phyloP scores from a whole-genome alignment of 2,797 vertebrate genomes.

The Spheniscus humboldti region DNA sequence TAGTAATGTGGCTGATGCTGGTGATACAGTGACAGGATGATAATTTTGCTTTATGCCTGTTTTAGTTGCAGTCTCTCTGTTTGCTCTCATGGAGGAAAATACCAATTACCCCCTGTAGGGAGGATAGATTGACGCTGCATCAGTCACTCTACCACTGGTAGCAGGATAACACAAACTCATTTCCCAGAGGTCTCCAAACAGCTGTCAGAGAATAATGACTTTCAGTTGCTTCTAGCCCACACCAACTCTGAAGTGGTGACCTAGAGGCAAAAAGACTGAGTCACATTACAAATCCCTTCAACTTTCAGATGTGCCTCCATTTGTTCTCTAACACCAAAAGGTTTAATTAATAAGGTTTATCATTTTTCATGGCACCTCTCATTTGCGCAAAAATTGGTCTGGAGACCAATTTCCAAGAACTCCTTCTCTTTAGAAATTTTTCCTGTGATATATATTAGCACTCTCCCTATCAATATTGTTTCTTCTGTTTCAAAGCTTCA shows the following conservation, averaged over 20 bases:
- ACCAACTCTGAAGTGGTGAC: background rate
- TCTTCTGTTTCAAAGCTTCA: background rate
- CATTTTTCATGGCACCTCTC: background rate
- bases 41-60: background rate
- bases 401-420: background rate
- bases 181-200: constrained; percentile 35
- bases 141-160: background rate
- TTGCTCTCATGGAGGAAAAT: background rate
- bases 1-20: background rate
- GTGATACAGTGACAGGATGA: background rate
- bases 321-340: background rate
- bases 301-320: background rate
- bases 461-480: background rate
- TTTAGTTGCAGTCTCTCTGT: background rate
- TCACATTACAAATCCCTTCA: constrained; percentile 11
- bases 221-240: background rate
- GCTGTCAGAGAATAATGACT: constrained; percentile 32
- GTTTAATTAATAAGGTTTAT: constrained; percentile 31
- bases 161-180: constrained; percentile 7
- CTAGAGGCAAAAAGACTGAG: constrained; percentile 14
- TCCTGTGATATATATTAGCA: background rate
- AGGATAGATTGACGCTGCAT: background rate
- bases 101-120: background rate
- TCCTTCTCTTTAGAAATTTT: background rate
- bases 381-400: background rate